Base-by-base conservation (phyloP, 1,140 invertebrate genomes). In the Platorchestia sp. region DNA sequence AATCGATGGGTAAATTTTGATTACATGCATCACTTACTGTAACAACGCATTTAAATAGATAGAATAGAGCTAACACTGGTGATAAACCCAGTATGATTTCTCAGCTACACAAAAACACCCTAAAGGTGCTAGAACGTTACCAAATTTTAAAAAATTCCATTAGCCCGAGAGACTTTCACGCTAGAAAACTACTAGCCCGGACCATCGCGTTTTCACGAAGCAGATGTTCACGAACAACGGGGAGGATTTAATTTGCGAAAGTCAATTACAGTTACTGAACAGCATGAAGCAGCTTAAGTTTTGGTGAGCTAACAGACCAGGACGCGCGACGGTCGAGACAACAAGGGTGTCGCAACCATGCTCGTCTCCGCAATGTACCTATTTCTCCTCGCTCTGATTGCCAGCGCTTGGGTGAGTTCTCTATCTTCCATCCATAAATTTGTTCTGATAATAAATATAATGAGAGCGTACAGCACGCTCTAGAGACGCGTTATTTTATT, bases 181-280 rank as follows among this genome's bases (percentile, higher is more conserved):
- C 27, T 42, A 0, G 87, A 44, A 14, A 14, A 41, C 5, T 16
- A 89, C 10, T 19, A 89, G 41, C 87, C 7, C 10, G 43, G 43
- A 42, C 6, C 43, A 42, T 14, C 41, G 36, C 41, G 43, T 44
- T 42, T 42, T 89, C 43, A 44, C 87, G 3, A 89, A 16, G 41
- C 87, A 89, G 10, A 89, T 89, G 41, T 27, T 16, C 41, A 22
- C 87, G 87, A 42, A 89, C 87, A 42, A 3, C 36, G 42, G n/a
- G 10, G n/a, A 44, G 41, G 41, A 93, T 44, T 44, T 5, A 47
- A 16, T 93, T 93, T 93, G 45, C 45, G 45, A 47, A 93, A 93
- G 91, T 14, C 43, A 22, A 93, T 10, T 47, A 44, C 41, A 93
- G 91, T 93, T 93, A 93, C 45, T 93, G 91, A 93, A 47, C 10